Conservation (phyloP, 1,140 invertebrate genomes). For the Bilobella aurantiaca region DNA sequence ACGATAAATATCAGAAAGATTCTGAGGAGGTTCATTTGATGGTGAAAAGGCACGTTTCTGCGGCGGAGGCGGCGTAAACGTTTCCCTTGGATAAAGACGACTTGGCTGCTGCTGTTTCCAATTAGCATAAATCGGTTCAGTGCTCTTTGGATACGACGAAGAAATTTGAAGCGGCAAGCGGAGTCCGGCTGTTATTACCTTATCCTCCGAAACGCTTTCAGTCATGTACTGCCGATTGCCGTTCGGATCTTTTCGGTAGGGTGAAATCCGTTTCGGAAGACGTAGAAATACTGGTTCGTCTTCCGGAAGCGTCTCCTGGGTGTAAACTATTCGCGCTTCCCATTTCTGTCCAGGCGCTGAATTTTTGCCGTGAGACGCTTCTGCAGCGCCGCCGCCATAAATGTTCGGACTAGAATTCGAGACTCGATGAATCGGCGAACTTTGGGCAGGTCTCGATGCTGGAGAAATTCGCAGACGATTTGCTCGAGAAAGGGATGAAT, state of each 20-base stretch:
- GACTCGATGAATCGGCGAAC: slow-evolving; percentile 14
- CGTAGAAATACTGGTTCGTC: slow-evolving; percentile 21
- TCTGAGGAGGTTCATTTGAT: too few relatives aligned
- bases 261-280: background rate
- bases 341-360: slow-evolving; percentile 22
- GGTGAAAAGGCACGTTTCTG: slow-evolving; percentile 27
- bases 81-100: background rate
- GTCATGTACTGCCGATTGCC: slow-evolving; percentile 15
- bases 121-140: slow-evolving; percentile 11
- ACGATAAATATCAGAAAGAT: slow-evolving; percentile 31
- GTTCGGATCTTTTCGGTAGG: background rate
- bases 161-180: slow-evolving; percentile 15
- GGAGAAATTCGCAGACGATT: background rate
- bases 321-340: slow-evolving; percentile 32
- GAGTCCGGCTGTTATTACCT: slow-evolving; percentile 29
- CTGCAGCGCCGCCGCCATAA: slow-evolving; percentile 4
- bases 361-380: background rate
- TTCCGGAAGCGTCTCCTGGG: slow-evolving; percentile 24
- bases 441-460: background rate
- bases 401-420: slow-evolving; percentile 22
- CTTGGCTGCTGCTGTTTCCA: background rate
- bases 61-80: slow-evolving; percentile 27
- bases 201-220: slow-evolving; percentile 18
- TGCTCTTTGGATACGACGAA: background rate
- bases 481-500: slow-evolving; percentile 24